Base-by-base conservation (phyloP, 2,888 invertebrate genomes). In the Cheilosia impressa region DNA sequence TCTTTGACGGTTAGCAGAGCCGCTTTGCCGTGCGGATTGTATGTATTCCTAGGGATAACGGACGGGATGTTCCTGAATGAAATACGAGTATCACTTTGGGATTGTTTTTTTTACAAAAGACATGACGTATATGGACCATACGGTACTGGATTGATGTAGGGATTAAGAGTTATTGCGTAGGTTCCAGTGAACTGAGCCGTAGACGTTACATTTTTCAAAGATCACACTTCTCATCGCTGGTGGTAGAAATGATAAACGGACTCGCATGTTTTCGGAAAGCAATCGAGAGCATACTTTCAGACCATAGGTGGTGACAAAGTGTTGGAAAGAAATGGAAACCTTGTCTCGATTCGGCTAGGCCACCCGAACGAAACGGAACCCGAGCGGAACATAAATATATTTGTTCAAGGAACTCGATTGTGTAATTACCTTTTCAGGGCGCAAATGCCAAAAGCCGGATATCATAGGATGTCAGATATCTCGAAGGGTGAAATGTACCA, bases 31-130 rank as follows among this genome's bases (percentile, higher is more conserved):
- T 17, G 10, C n/a, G n/a, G 0, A 45, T 27, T 24, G 19, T 60
- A 24, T 10, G 15, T 19, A 6, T 22, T 43, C 41, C 24, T 1
- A 60, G 7, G 41, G 9, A 43, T 43, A 45, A 10, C 2, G n/a
- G 10, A 17, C 3, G 45, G 45, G 31, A 62, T 62, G 62, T 19
- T 62, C 15, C 45, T 45, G n/a, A 62, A 45, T 62, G 45, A 62
- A 13, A 45, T 45, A n/a, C n/a, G n/a, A n/a, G n/a, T n/a, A 45
- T 62, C 45, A 24, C 62, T 10, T 17, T 17, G n/a, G 24, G 43
- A 10, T 17, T 41, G 43, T 43, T 22, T 22, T 15, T 62, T 15
- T 17, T 45, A 1, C 27, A 9, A 27, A 45, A 45, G 2, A 17
- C 27, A n/a, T 62, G 60, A 60, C 45, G 1, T 45, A 62, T 17